Evolutionary conservation across 2,113 vertebrate genomes (phyloP).

Genomic region (Oryzias celebensis): DNA sequence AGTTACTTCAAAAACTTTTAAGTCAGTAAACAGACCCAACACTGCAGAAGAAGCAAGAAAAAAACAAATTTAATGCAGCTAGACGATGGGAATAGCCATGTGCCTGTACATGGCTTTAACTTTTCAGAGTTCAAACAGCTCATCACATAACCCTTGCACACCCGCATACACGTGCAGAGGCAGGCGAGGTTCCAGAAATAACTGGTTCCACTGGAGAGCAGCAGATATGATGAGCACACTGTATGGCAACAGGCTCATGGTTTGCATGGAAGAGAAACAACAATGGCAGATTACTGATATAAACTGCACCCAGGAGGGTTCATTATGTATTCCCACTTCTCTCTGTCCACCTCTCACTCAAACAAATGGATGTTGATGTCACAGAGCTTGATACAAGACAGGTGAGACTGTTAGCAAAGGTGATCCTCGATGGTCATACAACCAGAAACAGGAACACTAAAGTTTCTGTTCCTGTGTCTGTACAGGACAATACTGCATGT

Average conservation of each 20-base stretch:
- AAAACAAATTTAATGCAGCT: neutral
- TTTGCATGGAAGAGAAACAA: neutral
- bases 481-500: neutral
- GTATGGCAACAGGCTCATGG: conserved; percentile 3
- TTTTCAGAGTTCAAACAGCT: conserved; percentile 73
- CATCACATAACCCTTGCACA: conserved; percentile 50
- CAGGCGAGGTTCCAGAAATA: conserved; percentile 56
- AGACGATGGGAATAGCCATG: conserved; percentile 6
- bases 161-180: conserved; percentile 17
- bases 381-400: neutral
- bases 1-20: no score
- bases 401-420: conserved; percentile 1
- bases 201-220: conserved; percentile 36
- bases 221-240: conserved; percentile 11
- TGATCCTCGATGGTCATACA: conserved; percentile 18
- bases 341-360: no score
- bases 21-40: no score
- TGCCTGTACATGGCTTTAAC: conserved; percentile 48
- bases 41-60: neutral
- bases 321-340: no score
- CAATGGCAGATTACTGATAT: neutral
- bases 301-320: neutral
- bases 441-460: conserved; percentile 11
- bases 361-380: neutral
- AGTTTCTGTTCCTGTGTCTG: neutral